A percentile compares a stretch with the other conserved stretches of the same genome.
Evolutionary conservation across 2,113 vertebrate species (phyloP).

Genomic region (Halichoerus grypus): DNA sequence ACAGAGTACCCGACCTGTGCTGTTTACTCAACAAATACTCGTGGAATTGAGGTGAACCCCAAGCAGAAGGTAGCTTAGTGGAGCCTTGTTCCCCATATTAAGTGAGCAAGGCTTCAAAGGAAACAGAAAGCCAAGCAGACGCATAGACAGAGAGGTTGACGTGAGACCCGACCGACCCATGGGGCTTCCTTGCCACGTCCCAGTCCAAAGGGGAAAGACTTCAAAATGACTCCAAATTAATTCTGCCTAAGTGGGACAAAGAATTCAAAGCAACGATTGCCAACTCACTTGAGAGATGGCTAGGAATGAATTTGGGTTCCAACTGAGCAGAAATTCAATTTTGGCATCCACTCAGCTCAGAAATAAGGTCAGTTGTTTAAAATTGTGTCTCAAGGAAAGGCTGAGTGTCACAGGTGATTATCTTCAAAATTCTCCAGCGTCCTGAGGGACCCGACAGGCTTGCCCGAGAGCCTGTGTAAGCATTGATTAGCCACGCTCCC

Average conservation of each 20-base stretch:
- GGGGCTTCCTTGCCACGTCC: neutral
- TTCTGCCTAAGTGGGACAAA: conserved; percentile 34
- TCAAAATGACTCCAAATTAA: conserved; percentile 47
- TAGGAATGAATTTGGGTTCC: conserved; percentile 48
- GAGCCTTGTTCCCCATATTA: neutral
- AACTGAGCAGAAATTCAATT: conserved; percentile 67
- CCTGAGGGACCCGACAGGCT: neutral
- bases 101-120: neutral
- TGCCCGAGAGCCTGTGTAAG: neutral
- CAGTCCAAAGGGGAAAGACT: neutral
- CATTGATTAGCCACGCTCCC: neutral
- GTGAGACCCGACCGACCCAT: neutral
- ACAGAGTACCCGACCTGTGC: neutral
- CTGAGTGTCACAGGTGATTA: conserved; percentile 69
- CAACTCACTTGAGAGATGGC: conserved; percentile 23
- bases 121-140: neutral
- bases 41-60: neutral
- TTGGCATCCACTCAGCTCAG: conserved; percentile 62
- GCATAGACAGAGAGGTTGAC: neutral
- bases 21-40: neutral
- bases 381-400: conserved; percentile 62
- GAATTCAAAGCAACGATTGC: conserved; percentile 48
- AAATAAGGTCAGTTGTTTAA: conserved; percentile 73
- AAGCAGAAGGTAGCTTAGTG: too few relatives aligned
- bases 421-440: conserved; percentile 12